phyloP scores from a whole-genome alignment of 2,888 invertebrate species.

The Mythimna ferrago region DNA sequence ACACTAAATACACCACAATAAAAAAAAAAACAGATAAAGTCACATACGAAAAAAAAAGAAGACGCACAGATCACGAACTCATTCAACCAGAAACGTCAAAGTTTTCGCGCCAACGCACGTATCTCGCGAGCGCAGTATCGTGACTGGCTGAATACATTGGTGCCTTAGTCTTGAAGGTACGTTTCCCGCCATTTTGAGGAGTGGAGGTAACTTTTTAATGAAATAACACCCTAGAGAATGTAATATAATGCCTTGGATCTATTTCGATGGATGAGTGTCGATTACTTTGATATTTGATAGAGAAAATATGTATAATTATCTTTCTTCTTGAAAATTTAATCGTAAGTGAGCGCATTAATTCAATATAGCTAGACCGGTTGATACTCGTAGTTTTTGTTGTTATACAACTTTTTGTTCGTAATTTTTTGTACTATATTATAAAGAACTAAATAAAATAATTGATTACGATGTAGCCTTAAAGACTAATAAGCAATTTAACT shows the following conservation, averaged over 20 bases:
- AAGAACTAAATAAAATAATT: too few species aligned
- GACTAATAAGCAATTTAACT: too few species aligned
- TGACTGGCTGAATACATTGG: constrained; percentile 49
- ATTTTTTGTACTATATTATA: too few species aligned
- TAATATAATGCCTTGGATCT: constrained; percentile 49
- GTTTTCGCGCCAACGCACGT: constrained; percentile 62
- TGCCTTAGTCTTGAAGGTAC: constrained; percentile 56
- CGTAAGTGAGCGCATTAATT: too few species aligned
- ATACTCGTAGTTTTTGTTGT: too few species aligned
- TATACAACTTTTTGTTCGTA: too few species aligned
- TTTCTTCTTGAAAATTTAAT: too few species aligned
- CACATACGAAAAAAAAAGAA: constrained; percentile 42
- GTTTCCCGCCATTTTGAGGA: constrained; percentile 50
- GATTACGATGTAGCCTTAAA: too few species aligned
- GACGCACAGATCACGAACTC: constrained; percentile 55
- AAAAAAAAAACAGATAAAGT: constrained; percentile 24
- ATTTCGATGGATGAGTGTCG: constrained; percentile 26
- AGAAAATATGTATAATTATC: not conserved
- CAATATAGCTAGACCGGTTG: not conserved
- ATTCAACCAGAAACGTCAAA: constrained; percentile 57
- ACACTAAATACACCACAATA: constrained; percentile 33
- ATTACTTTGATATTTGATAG: constrained; percentile 57
- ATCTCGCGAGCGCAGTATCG: constrained; percentile 54
- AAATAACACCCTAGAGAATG: constrained; percentile 54
- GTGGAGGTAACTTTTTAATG: constrained; percentile 63